Base-by-base conservation (phyloP, 92 coral and sea anemone genomes). In the Palythoa heliodiscus region DNA sequence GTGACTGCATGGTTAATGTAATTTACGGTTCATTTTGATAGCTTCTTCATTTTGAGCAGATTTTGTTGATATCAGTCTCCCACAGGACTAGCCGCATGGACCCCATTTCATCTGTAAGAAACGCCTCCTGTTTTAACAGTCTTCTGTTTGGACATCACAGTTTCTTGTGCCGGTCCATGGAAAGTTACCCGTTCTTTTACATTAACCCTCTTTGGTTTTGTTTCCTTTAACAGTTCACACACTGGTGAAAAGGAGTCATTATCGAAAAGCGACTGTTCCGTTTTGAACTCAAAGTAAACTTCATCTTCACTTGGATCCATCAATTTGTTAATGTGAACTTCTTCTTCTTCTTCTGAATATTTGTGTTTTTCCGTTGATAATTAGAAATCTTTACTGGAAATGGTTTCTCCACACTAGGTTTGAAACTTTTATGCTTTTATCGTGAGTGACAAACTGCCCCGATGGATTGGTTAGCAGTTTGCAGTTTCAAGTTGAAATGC, bases 361-460 rank as follows among this genome's bases (percentile, higher is more conserved):
- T 3, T 19, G 73, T 93, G 86, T 63, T 88, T 86, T 85, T 91
- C 88, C 48, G 89, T 53, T 82, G 89, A 78, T 52, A 93, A 61
- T 89, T 91, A 50, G 87, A 24, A 39, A 91, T 64, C 83, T 89
- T 90, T 23, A 83, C 76, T 7, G 96, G 91, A 14, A 88, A 91
- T 2, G 94, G 84, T 10, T 87, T 77, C 71, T 93, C 92, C 22
- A 55, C 66, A 67, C 82, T 93, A 25, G 61, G 15, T 25, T 79
- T 87, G 88, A 88, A 87, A 24, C 67, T 20, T 22, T 73, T 54
- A 73, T 89, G 94, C 82, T 93, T 93, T 37, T 93, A 92, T 61
- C 93, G 88, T 5, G 93, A 93, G 75, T 85, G 88, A 86, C 94
- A 91, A 3, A 91, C 97, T 64, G 87, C 25, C 10, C 93, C 73